Base-by-base conservation (phyloP, 2,113 vertebrate genomes). In the Hoplias malabaricus region DNA sequence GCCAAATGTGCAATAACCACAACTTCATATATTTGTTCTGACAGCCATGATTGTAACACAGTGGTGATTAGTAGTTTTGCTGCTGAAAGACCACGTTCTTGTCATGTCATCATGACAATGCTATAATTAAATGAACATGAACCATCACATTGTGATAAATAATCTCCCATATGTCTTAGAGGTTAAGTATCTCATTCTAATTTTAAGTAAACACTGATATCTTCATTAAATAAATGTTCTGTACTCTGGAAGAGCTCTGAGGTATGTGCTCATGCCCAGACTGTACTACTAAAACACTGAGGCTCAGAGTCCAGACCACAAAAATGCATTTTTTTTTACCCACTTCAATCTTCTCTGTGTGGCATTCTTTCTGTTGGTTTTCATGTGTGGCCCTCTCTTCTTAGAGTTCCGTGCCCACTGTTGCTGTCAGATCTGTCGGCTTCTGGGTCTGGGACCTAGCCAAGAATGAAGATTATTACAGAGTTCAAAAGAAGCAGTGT, bases 271-370 rank as follows among this genome's bases (percentile, higher is more conserved):
- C 25, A 76, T 36, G 53, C 61, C 62, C 43, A 48, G 50, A 14
- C 29, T 38, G 38, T 59, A 57, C 56, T 70, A 19, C 61, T 70
- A n/a, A n/a, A n/a, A n/a, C 57, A 70, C 48, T 78, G 48, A 25
- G 14, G 40, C 68, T 42, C 69, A 56, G 33, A 14, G 29, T 38
- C 33, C 42, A 54, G 69, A 23, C 77, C 77, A 56, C 69, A 63
- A 53, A n/a, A n/a, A n/a, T 23, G 54, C 57, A 36, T 62, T 59
- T 70, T 72, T 79, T 71, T 69, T 66, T 54, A 13, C 70, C 34
- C 23, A 65, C 36, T 23, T n/a, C 34, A 29, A 23, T 27, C 40
- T 12, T 68, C 16, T 42, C 38, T 59, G 34, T 31, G 14, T 21
- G 27, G 70, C 23, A 71, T 36, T 59, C 2, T 1, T 50, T 53